Evolutionary conservation across 1,140 invertebrate species (phyloP), one percentile per base, ranked within the genome.

Genomic region (Eumeta japonica): DNA sequence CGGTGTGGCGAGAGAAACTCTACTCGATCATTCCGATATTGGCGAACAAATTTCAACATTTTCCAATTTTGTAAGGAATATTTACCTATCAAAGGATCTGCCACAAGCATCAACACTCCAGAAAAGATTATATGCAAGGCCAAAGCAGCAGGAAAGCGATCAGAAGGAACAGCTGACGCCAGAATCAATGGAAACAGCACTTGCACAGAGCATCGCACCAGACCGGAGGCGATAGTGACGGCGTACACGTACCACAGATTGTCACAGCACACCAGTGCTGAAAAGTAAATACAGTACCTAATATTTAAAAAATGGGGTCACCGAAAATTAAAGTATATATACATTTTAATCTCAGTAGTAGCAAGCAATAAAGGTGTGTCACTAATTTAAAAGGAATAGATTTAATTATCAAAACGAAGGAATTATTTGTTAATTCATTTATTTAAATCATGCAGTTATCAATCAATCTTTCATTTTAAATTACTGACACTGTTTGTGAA

Each of bases 151-250:
- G 68, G 68, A 28, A 73, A 73, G 4, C 60, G 45, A 24, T 71
- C 60, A n/a, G 20, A n/a, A 0, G 65, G 65, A 2, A 64, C 68
- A 10, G 63, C 68, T 1, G 48, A 49, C 1, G 50, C 58, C 37
- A 71, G 41, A 7, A 73, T 66, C 15, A 71, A 35, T 0, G 68
- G 68, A 19, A 68, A 68, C 37, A 74, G 36, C 13, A 74, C 68
- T 28, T 74, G 66, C 3, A 73, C 66, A 0, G 62, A 58, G 37
- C 68, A 73, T 14, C 68, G 48, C n/a, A 73, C 64, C 5, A 71
- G 35, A 1, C 68, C 68, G 3, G 68, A 73, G 35, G 68, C 46
- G 0, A 56, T 60, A 1, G 68, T 73, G 29, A 71, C 45, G 7
- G 42, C 36, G 20, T 60, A 64, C 27, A 73, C 64, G 24, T 57